A percentile compares a stretch with the other conserved stretches of the same genome.
phyloP scores from a whole-genome alignment of 2,888 invertebrate species.

The Halictus ligatus region DNA sequence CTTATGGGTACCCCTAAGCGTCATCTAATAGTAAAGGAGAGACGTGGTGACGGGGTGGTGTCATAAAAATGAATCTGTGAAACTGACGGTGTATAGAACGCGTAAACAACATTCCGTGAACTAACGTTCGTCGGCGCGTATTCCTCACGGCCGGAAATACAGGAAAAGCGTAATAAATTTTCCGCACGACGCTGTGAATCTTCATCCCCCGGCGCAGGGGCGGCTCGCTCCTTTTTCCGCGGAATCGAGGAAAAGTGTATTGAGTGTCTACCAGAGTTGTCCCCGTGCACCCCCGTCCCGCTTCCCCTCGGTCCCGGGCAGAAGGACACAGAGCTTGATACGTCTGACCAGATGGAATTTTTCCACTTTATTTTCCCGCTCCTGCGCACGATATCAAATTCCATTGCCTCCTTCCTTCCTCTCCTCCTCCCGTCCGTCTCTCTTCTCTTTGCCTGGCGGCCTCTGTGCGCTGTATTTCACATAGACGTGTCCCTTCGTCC shows the following conservation, averaged over 20 bases:
- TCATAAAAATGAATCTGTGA: neutral
- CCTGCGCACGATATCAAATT: slow-evolving; percentile 77
- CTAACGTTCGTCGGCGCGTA: slow-evolving; percentile 3
- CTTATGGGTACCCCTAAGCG: neutral
- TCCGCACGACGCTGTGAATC: slow-evolving; percentile 41
- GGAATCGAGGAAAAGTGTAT: slow-evolving; percentile 60
- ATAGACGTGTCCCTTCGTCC: slow-evolving; percentile 34
- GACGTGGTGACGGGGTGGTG: too few relatives aligned
- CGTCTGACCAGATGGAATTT: slow-evolving; percentile 77
- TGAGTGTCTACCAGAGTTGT: slow-evolving; percentile 57
- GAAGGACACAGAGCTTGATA: slow-evolving; percentile 53
- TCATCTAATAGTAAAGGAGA: neutral
- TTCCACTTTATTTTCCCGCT: slow-evolving; percentile 78
- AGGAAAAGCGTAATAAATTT: slow-evolving; percentile 51
- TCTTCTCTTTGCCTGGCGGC: neutral
- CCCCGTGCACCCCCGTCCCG: slow-evolving; percentile 35
- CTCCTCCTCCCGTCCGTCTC: slow-evolving; percentile 6
- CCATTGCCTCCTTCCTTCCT: slow-evolving; percentile 61
- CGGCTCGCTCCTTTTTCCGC: slow-evolving; percentile 33
- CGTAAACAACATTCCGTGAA: neutral
- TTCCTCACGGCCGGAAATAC: slow-evolving; percentile 39
- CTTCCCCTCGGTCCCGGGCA: slow-evolving; percentile 24
- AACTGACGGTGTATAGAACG: neutral
- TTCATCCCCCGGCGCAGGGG: slow-evolving; percentile 22
- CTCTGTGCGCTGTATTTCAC: slow-evolving; percentile 59